phyloP scores from a whole-genome alignment of 2,797 vertebrate species.

The Paguma larvata region DNA sequence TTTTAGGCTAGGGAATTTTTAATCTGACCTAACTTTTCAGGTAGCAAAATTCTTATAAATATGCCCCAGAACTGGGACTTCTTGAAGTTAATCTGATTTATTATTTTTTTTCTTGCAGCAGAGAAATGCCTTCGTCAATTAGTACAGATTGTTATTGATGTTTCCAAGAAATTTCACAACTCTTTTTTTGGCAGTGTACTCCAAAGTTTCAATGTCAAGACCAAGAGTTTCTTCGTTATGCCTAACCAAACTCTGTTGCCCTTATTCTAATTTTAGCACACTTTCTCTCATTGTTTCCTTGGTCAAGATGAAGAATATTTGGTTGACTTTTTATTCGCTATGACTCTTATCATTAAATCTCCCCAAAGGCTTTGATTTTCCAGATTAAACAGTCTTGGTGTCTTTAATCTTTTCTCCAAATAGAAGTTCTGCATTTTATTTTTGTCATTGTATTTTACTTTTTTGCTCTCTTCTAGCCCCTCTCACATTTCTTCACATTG shows the following conservation, averaged over 20 bases:
- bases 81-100: slow-evolving; percentile 44
- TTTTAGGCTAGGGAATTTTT: neutral
- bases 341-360: slow-evolving; percentile 33
- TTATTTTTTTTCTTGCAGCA: slow-evolving; percentile 39
- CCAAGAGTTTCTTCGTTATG: slow-evolving; percentile 60
- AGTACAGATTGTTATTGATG: slow-evolving; percentile 73
- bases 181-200: slow-evolving; percentile 54
- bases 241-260: neutral
- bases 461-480: neutral
- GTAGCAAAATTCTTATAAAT: neutral
- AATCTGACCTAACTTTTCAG: slow-evolving; percentile 10
- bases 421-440: slow-evolving; percentile 32
- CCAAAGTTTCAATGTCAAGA: slow-evolving; percentile 50
- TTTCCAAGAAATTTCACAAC: slow-evolving; percentile 76
- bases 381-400: neutral
- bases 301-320: slow-evolving; percentile 42
- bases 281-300: slow-evolving; percentile 64
- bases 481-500: slow-evolving; percentile 48
- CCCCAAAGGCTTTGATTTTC: slow-evolving; percentile 1
- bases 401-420: slow-evolving; percentile 57
- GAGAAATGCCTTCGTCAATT: slow-evolving; percentile 64
- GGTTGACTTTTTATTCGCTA: neutral
- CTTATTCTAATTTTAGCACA: slow-evolving; percentile 53
- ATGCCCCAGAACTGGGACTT: neutral
- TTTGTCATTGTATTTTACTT: neutral